Base-by-base conservation (phyloP, 2,113 vertebrate genomes). In the Caranx melampygus region DNA sequence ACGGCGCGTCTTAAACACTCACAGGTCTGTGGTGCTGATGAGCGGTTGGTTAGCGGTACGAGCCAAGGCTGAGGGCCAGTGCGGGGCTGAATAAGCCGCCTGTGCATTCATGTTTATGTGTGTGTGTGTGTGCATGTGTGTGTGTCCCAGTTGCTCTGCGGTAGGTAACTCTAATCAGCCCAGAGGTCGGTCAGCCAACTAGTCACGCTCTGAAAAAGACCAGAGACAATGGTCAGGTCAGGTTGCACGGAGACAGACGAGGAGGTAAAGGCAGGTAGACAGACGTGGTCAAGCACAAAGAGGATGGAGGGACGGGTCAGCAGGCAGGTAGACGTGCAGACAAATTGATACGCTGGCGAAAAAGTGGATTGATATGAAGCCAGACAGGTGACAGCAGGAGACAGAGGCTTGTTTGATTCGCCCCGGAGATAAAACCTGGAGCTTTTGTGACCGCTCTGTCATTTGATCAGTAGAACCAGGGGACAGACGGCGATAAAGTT, bases 131-230 rank as follows among this genome's bases (percentile, higher is more conserved):
- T 76, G 12, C 31, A 37, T 72, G 49, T 55, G 31, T 18, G 58
- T 77, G 68, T 55, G 75, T 74, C 64, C 34, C 13, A 11, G 65
- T 63, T 78, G 37, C 85, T 85, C 91, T 91, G 93, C 81, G 91
- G 93, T 93, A 93, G 93, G 92, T 94, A 88, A 82, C 40, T 80
- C 81, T 90, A 90, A 92, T 90, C 84, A 81, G 80, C 63, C 59
- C 89, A 88, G 70, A 87, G 88, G 89, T 89, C 73, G 31, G 75
- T 76, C 74, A 54, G 75, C 75, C 82, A 75, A 81, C 73, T 79
- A 89, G 91, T 88, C 83, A 86, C 40, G 78, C 87, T 90, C 87
- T 85, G 88, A 86, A 84, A 89, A 85, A 88, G 75, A 83, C 63
- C 75, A 82, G 72, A 85, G 78, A 88, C 85, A 84, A 82, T 49